Evolutionary conservation across 2,113 vertebrate genomes (phyloP).

Genomic region (Coreoperca whiteheadi): DNA sequence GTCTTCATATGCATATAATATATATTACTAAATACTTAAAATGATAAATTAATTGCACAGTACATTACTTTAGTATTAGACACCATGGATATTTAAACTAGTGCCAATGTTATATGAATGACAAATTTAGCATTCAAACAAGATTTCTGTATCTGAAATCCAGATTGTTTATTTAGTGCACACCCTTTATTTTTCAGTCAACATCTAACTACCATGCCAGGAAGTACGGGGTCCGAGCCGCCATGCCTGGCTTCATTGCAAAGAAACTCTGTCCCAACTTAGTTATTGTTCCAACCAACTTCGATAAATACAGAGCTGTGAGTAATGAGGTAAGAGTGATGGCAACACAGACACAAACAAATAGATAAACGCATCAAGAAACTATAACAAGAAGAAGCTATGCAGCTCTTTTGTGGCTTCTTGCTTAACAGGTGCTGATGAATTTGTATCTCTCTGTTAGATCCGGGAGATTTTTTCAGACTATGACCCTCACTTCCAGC

Average conservation of each 20-base stretch:
- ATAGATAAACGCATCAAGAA: neutral
- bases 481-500: slow-evolving; percentile 93
- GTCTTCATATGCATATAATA: neutral
- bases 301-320: slow-evolving; percentile 92
- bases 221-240: slow-evolving; percentile 95
- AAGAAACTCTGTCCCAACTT: slow-evolving; percentile 95
- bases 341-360: neutral
- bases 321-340: slow-evolving; percentile 89
- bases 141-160: neutral
- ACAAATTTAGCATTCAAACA: neutral
- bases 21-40: neutral
- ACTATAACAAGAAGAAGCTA: neutral
- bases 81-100: neutral
- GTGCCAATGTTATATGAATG: neutral
- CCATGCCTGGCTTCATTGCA: slow-evolving; percentile 98
- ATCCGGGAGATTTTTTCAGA: slow-evolving; percentile 91
- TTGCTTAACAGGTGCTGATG: slow-evolving; percentile 4
- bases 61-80: neutral
- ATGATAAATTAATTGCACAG: neutral
- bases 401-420: neutral
- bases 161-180: neutral
- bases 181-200: slow-evolving; percentile 81
- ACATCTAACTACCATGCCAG: slow-evolving; percentile 98
- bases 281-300: slow-evolving; percentile 92
- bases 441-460: slow-evolving; percentile 77